Evolutionary conservation across 2,797 vertebrate species (phyloP), one percentile per base, ranked within the genome.

Genomic region (Brachymystax lenok): DNA sequence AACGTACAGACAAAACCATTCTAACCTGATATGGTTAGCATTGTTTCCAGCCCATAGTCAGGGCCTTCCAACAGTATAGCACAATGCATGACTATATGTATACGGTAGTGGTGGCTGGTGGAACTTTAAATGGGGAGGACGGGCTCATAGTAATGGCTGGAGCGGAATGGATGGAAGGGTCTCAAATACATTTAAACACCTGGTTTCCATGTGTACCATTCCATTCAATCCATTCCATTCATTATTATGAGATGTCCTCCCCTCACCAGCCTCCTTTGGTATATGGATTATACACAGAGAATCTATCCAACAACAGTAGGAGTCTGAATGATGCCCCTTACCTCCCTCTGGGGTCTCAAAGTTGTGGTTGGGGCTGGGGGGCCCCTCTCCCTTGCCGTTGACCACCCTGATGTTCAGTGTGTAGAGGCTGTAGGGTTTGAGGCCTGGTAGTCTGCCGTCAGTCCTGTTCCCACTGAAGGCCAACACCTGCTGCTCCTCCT

Each of bases 321-420:
- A 46, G 40, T 46, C 40, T 46, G 40, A 46, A 14, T 21, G 64
- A 30, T 5, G 33, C 19, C 27, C 88, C 88, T 4, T 93, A 99
- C 98, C 97, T 97, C 97, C 98, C 91, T 99, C 96, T 1, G 95
- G 97, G 3, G 97, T 99, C 73, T 92, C 86, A 88, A 99, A 98
- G 21, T 73, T 85, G 88, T 90, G 90, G 83, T 93, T 92, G 0
- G 88, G 66, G 84, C 97, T 98, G 61, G 94, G 83, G 4, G 97
- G 97, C 13, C 98, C 97, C 83, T 98, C 97, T 46, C 97, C 97
- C 89, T 96, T 97, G 79, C 90, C 94, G 21, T 98, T 99, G 56
- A 97, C 89, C 76, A 96, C 97, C 73, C 90, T 95, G 80, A 99
- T 92, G 61, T 94, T 95, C 83, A 99, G 84, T 24, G 76, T 91